Evolutionary conservation across 2,113 vertebrate species (phyloP).

Genomic region (Nanger granti): DNA sequence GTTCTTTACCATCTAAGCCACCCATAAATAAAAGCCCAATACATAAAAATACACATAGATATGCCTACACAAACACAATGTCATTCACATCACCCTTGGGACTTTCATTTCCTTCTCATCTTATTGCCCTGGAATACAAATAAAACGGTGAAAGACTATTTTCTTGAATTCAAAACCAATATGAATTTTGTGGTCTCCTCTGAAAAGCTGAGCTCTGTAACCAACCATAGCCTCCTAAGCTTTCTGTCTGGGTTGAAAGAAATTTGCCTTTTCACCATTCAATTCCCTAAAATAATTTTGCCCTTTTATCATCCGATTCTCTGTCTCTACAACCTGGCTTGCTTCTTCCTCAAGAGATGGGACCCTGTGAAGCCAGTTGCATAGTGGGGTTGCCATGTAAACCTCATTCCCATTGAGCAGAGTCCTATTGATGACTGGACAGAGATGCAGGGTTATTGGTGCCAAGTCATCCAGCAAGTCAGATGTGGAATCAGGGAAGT

Average conservation of each 20-base stretch:
- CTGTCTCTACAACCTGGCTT: background rate
- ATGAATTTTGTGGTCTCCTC: background rate
- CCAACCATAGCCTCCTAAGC: background rate
- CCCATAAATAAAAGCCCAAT: background rate
- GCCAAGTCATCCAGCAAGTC: background rate
- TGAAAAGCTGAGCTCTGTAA: background rate
- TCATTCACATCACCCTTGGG: background rate
- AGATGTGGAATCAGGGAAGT: background rate
- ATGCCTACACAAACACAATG: background rate
- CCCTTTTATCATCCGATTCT: slow-evolving; percentile 16
- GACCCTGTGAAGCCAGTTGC: background rate
- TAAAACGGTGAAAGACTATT: background rate
- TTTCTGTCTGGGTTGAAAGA: slow-evolving; percentile 22
- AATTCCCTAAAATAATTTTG: slow-evolving; percentile 39
- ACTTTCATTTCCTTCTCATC: background rate
- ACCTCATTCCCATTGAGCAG: background rate
- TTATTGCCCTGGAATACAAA: background rate
- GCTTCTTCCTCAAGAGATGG: background rate
- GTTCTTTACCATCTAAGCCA: background rate
- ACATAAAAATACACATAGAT: background rate
- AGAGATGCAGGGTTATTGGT: background rate
- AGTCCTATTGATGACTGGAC: background rate
- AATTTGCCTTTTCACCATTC: slow-evolving; percentile 26
- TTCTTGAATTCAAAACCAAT: background rate
- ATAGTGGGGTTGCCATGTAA: background rate